Conservation (phyloP, 1,140 invertebrate genomes). For the Drosophila kanapiae region DNA sequence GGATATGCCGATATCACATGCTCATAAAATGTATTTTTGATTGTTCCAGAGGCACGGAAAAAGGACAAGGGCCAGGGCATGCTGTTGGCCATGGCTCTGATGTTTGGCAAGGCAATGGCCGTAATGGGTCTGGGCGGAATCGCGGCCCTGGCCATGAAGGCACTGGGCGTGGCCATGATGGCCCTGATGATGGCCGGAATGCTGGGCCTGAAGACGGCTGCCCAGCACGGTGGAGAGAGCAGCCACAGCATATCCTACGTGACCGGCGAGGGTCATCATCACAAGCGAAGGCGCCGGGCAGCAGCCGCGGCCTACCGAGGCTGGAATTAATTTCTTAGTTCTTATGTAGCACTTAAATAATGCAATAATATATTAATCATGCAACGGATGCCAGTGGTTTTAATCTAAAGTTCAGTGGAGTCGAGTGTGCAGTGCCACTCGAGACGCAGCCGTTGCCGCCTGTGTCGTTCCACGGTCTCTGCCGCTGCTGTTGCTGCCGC, state of each 20-base stretch:
- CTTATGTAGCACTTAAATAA: slow-evolving; percentile 53
- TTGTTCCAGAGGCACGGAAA: slow-evolving; percentile 86
- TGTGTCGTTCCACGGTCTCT: background rate
- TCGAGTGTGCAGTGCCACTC: slow-evolving; percentile 40
- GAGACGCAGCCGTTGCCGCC: slow-evolving; percentile 19
- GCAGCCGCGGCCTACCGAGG: slow-evolving; percentile 87
- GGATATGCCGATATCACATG: background rate
- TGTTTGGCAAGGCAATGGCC: slow-evolving; percentile 91
- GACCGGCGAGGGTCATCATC: slow-evolving; percentile 88
- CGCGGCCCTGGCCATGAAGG: slow-evolving; percentile 91
- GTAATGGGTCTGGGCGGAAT: slow-evolving; percentile 90
- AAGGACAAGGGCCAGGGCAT: slow-evolving; percentile 87
- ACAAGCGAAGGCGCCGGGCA: slow-evolving; percentile 82
- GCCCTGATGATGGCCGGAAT: slow-evolving; percentile 91
- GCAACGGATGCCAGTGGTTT: slow-evolving; percentile 47
- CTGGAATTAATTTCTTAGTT: slow-evolving; percentile 81
- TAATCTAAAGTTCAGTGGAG: slow-evolving; percentile 26
- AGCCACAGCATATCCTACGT: slow-evolving; percentile 90
- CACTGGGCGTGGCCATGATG: slow-evolving; percentile 88
- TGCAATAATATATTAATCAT: slow-evolving; percentile 72
- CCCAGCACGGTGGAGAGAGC: slow-evolving; percentile 87
- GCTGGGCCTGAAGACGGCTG: slow-evolving; percentile 90
- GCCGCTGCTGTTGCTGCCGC: slow-evolving; percentile 14
- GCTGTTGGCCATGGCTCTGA: slow-evolving; percentile 88
- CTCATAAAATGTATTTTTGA: slow-evolving; percentile 42